Evolutionary conservation across 1,140 invertebrate species (phyloP), one percentile per base, ranked within the genome.

Genomic region (Theocolax elegans): DNA sequence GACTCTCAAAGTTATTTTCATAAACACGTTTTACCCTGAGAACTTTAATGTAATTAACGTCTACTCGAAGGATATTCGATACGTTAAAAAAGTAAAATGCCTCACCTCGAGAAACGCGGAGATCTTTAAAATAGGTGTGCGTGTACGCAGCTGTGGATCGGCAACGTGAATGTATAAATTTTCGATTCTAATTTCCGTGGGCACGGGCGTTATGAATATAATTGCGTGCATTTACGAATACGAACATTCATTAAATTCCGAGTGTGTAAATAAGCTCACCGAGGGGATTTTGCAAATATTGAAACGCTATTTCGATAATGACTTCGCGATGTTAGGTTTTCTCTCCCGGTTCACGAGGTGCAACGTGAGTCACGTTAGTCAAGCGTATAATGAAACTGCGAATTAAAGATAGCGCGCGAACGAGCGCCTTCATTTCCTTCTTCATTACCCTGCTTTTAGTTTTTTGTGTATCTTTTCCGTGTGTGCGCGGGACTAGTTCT

Each of bases 361-460:
- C 4, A 27, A 31, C 53, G 40, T 23, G 54, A 67, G 31, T 59
- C 25, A 67, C 46, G 44, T 44, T 46, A 35, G 23, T 42, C 12
- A 23, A 6, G 13, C 46, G 46, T 51, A 68, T 42, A 68, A 67
- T 59, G 65, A 59, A 46, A 49, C 44, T 40, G 23, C 29, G 66
- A 68, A 68, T 68, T 68, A 60, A 68, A 68, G 54, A 68, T 60
- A 68, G 56, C 56, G 65, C 13, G 54, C 29, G 31, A 38, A 15
- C 21, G 63, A 21, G 23, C 63, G 25, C 19, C 46, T 62, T 62
- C 56, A 62, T 69, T 69, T 62, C 58, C 35, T 59, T 49, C 58
- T 62, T 69, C 67, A 68, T 68, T 68, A 53, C 44, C 35, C 56
- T 51, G 44, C 13, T 68, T 68, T 68, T 29, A 51, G 15, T 60